Evolutionary conservation across 2,797 vertebrate species (phyloP), one percentile per base, ranked within the genome.

Genomic region (Sebastes iracundus): DNA sequence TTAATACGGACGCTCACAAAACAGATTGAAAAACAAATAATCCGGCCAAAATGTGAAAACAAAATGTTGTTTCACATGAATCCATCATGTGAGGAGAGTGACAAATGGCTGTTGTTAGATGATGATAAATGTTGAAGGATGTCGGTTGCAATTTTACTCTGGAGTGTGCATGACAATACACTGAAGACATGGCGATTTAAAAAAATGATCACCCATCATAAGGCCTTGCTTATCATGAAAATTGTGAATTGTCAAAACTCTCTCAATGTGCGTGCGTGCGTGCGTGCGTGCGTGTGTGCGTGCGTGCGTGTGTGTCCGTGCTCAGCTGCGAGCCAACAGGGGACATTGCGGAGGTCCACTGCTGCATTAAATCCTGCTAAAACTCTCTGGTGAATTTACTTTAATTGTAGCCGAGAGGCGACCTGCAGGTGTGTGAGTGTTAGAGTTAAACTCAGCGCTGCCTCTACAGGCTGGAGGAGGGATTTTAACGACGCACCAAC

Each of bases 181-280:
- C 28, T 70, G 49, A 78, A 61, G 73, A 83, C 79, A 49, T 32
- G 16, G 65, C 42, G 35, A 70, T 80, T 82, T 82, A 72, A 80
- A 70, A 68, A 84, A 80, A 82, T 79, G 63, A 83, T 80, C 87
- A 71, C 70, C 79, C 58, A 42, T 81, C 62, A 68, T 81, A 70
- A 74, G 66, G 33, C 58, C 58, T 49, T 75, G 65, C 85, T 85
- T 27, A 16, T 72, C 18, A 72, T 53, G 22, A 72, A 67, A 77
- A 38, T 0, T 20, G 77, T 62, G 82, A 35, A 66, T 69, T 72
- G 75, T 77, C 65, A 73, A 79, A 81, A 72, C 66, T 77, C 14
- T 73, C n/a, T 66, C 3, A 16, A 9, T 16, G 22, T 72, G 10
- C 30, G 30, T 30, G 30, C 30, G 2, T 52, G 11, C 2, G 11